A percentile compares a stretch with the other conserved stretches of the same genome.
phyloP scores from a whole-genome alignment of 2,113 vertebrate species.

The Mesitornis unicolor region DNA sequence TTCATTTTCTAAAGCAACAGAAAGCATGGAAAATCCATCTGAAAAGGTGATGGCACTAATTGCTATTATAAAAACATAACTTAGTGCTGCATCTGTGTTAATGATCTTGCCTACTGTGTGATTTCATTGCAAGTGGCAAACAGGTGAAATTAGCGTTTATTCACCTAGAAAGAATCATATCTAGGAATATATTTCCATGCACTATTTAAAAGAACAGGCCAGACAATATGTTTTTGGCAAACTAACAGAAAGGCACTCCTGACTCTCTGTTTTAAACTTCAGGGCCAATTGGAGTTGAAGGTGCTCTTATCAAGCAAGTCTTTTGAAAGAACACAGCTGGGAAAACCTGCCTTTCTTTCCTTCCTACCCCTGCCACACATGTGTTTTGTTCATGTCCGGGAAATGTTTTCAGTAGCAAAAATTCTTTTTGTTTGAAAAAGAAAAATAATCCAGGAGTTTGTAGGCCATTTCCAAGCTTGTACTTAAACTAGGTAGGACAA shows the following conservation, averaged over 20 bases:
- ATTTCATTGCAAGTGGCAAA: background rate
- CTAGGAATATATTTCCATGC: background rate
- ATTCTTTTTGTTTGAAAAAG: background rate
- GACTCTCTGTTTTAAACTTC: background rate
- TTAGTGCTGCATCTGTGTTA: background rate
- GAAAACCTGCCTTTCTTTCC: background rate
- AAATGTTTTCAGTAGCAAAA: constrained; percentile 22
- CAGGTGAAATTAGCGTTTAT: background rate
- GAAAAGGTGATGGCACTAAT: background rate
- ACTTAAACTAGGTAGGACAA: background rate
- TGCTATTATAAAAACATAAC: background rate
- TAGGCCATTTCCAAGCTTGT: background rate
- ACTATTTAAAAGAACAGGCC: background rate
- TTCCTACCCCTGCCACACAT: background rate
- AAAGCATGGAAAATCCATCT: background rate
- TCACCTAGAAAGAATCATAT: background rate
- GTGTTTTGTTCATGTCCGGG: background rate
- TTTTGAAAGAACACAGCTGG: background rate
- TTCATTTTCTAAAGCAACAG: background rate
- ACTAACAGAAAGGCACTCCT: background rate
- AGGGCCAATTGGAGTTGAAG: background rate
- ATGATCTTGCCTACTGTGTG: background rate
- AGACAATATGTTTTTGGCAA: background rate
- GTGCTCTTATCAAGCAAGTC: background rate
- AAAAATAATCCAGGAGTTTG: background rate